Percentiles rank a stretch among this genome's conserved stretches.
These are phyloP conservation scores for Aspidiotus destructor DNA, from an alignment of 2,888 invertebrate species.

Conservation along the genomic window DNA sequence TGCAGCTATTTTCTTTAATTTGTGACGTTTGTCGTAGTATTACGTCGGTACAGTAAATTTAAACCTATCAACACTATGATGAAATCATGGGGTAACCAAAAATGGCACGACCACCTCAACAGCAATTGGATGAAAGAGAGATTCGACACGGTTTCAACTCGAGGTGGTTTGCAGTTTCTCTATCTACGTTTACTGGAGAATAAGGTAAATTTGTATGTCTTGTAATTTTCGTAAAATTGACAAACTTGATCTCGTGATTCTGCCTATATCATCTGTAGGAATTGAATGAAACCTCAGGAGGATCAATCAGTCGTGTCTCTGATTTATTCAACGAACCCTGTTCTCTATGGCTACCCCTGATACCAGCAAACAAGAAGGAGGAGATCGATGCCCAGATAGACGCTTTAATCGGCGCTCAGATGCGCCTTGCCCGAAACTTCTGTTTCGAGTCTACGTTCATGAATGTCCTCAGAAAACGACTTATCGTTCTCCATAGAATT, in stretches of 20 bases:
- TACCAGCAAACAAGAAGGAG: conserved; percentile 35
- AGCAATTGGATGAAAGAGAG: conserved; percentile 51
- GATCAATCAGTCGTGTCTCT: conserved; percentile 20
- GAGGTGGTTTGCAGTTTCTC: conserved; percentile 47
- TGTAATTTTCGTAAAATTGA: conserved; percentile 38
- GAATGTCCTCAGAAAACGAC: conserved; percentile 47
- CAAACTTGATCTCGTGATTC: neutral
- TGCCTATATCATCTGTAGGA: conserved; percentile 1
- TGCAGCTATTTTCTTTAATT: too few relatives aligned
- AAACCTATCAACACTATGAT: conserved; percentile 6
- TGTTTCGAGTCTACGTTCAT: conserved; percentile 52
- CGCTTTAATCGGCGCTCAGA: conserved; percentile 47
- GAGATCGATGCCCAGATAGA: conserved; percentile 50
- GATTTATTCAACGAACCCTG: conserved; percentile 25
- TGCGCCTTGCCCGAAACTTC: conserved; percentile 48
- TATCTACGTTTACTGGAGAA: conserved; percentile 49
- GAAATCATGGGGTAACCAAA: conserved; percentile 38
- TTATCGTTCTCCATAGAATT: conserved; percentile 50
- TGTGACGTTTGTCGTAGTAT: too few relatives aligned
- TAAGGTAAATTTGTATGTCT: conserved; percentile 43
- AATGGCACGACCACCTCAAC: conserved; percentile 52
- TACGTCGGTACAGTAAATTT: neutral
- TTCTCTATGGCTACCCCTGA: conserved; percentile 10
- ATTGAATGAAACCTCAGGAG: conserved; percentile 16
- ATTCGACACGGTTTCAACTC: conserved; percentile 45